Base-by-base conservation (phyloP, 1,140 invertebrate species). In the Dendroctonus valens region DNA sequence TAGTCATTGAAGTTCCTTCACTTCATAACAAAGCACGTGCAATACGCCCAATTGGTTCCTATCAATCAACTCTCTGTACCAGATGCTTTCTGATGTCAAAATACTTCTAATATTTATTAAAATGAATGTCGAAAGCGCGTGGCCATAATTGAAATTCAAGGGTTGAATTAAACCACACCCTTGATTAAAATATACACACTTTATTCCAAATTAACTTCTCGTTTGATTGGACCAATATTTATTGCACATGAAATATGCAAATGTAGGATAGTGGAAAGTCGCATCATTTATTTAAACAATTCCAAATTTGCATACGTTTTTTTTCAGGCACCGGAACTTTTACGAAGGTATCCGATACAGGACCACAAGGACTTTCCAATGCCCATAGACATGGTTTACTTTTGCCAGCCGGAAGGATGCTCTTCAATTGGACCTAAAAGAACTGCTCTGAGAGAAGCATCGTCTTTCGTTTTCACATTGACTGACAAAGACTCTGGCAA, bases 341-440 rank as follows among this genome's bases (percentile, higher is more conserved):
- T 97, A n/a, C 86, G 96, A 41, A 86, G 97, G n/a, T 99, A 99
- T 81, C 97, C 97, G 0, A 84, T 94, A 6, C 93, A 97, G 69
- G 97, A 99, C 80, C 97, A 99, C 80, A 90, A 91, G 77, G 98
- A 99, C 80, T 99, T 99, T 81, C 91, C 93, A 0, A 81, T 99
- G 67, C 96, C 97, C 0, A 81, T 96, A 73, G 97, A 99, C 81
- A 97, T 99, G 86, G 96, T 98, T 6, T 98, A 97, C 77, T 99
- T 99, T 81, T 99, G 98, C 78, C 98, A 99, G 80, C 98, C 98
- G 0, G 98, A 99, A 83, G 97, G 97, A 53, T 99, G 97, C 76
- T 87, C 93, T 61, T 95, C 89, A 69, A 90, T 94, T 50, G 94
- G 93, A 37, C 92, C 92, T 4, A 88, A 92, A 75, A 85, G 92